These are phyloP conservation scores for Ferrisia virgata DNA, from an alignment of 2,888 invertebrate species.

Conservation along the genomic window DNA sequence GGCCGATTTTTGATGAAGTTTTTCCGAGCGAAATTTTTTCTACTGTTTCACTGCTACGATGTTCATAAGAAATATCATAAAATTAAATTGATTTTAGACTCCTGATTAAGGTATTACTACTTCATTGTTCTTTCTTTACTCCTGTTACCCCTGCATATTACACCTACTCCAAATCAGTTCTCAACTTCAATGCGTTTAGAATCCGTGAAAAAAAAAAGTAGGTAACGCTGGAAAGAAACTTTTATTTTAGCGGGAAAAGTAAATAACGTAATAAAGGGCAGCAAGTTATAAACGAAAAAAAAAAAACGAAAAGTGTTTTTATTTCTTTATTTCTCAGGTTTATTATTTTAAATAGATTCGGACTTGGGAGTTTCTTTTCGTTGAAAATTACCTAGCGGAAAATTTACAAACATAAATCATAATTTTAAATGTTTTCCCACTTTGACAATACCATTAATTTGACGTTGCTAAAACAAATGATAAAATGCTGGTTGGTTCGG, in stretches of 20 bases:
- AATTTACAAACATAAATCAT: conserved; percentile 9
- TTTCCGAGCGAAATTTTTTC: too few relatives aligned
- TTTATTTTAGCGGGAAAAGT: background rate
- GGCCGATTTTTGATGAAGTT: too few relatives aligned
- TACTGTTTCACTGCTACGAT: too few relatives aligned
- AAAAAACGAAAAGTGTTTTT: background rate
- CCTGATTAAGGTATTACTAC: too few relatives aligned
- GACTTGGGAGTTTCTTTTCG: conserved; percentile 2
- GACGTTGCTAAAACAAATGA: conserved; percentile 14
- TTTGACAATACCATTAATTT: conserved; percentile 14
- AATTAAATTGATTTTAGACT: too few relatives aligned
- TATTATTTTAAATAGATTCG: conserved; percentile 5
- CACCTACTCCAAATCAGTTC: background rate
- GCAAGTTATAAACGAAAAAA: background rate
- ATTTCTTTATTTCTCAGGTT: background rate
- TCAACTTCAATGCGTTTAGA: too few relatives aligned
- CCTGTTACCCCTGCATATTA: background rate
- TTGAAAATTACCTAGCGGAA: conserved; percentile 9
- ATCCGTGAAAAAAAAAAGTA: background rate
- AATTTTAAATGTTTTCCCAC: background rate
- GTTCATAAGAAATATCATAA: too few relatives aligned
- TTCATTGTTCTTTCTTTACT: background rate
- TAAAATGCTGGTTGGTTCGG: background rate
- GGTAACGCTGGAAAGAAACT: background rate
- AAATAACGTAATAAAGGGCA: background rate